These are phyloP conservation scores for Tychaedon coryphoeus DNA, from an alignment of 2,113 vertebrate genomes.

Conservation along the genomic window DNA sequence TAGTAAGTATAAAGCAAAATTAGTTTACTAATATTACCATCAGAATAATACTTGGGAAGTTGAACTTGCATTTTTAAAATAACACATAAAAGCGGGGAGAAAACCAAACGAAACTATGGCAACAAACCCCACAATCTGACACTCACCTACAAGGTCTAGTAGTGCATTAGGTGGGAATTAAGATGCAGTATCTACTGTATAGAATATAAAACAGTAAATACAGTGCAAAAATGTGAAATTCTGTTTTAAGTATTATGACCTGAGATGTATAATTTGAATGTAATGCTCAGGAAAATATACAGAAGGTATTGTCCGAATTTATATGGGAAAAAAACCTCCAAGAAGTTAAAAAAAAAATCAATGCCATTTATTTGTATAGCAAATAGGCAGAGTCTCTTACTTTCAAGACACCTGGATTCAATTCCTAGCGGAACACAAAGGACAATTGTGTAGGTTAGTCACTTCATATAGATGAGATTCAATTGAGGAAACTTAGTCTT, in stretches of 20 bases:
- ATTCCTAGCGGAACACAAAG: slow-evolving; percentile 8
- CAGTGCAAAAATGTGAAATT: background rate
- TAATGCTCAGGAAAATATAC: background rate
- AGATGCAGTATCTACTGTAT: background rate
- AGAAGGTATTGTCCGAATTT: background rate
- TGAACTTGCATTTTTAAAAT: background rate
- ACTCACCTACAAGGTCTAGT: background rate
- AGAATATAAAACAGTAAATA: background rate
- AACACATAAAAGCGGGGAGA: background rate
- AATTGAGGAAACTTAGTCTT: background rate
- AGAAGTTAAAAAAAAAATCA: background rate
- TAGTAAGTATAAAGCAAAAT: background rate
- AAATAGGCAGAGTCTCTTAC: background rate
- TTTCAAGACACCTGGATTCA: background rate
- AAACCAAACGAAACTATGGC: background rate
- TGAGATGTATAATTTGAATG: slow-evolving; percentile 17
- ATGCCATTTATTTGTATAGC: background rate
- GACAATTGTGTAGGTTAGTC: background rate
- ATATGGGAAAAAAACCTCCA: background rate
- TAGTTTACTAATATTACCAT: background rate
- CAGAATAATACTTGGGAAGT: background rate
- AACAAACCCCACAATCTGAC: background rate
- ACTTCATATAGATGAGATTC: background rate
- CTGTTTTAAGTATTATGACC: background rate
- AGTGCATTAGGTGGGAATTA: background rate